Percentiles rank a stretch among this genome's conserved stretches.
Evolutionary conservation across 2,888 invertebrate species (phyloP).

Genomic region (Phragmatobia fuliginosa): DNA sequence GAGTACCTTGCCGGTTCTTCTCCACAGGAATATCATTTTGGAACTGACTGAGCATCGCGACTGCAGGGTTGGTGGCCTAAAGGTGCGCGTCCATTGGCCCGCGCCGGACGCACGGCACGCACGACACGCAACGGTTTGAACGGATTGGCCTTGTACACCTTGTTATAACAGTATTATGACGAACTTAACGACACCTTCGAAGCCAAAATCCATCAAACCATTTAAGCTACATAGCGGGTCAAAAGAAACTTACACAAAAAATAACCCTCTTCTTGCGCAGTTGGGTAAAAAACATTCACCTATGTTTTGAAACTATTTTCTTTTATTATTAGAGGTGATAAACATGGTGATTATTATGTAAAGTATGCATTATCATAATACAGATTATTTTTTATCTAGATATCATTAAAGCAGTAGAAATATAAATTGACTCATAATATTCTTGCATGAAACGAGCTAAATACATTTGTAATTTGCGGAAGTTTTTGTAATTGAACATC

Average conservation of each 20-base stretch:
- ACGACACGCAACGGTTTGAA: too few species aligned
- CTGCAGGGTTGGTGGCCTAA: too few species aligned
- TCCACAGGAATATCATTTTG: too few species aligned
- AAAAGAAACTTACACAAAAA: not conserved
- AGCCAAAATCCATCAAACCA: not conserved
- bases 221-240: not conserved
- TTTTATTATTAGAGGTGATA: not conserved
- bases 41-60: too few species aligned
- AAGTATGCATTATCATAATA: not conserved
- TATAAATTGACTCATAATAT: conserved; percentile 2
- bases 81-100: too few species aligned
- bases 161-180: too few species aligned
- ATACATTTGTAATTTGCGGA: not conserved
- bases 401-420: not conserved
- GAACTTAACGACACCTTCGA: not conserved
- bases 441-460: not conserved
- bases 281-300: not conserved
- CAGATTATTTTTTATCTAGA: not conserved
- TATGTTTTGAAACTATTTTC: not conserved
- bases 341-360: not conserved
- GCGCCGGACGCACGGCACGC: too few species aligned
- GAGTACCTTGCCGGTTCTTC: too few species aligned
- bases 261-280: not conserved
- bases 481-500: not conserved
- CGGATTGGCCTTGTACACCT: too few species aligned